Base-by-base conservation (phyloP, 2,797 vertebrate species). In the Margarornis squamiger region DNA sequence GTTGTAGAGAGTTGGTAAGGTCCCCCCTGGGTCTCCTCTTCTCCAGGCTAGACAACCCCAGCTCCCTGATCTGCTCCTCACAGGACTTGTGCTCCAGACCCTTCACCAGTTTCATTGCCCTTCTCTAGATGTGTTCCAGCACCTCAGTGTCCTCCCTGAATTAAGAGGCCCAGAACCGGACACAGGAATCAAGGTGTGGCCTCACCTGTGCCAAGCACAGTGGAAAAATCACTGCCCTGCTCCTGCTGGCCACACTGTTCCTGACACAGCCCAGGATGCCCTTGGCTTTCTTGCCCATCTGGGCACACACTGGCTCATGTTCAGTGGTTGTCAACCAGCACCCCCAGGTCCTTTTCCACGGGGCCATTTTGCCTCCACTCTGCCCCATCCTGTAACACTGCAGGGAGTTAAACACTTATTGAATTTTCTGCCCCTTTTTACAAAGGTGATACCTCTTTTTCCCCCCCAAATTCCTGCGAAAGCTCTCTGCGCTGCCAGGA, bases 221-320 rank as follows among this genome's bases (percentile, higher is more conserved):
- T 8, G 10, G n/a, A 7, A 39, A 7, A 77, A 30, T 48, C 20
- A 30, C 29, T 5, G 1, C 5, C 8, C 8, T 29, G 16, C 4
- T 61, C 46, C n/a, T 21, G 7, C 16, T 9, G 10, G 12, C 18
- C 15, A 29, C 38, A 12, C 12, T 19, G 3, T 0, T 32, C 14
- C 27, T 38, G 22, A 7, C 12, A 45, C 6, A 49, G 21, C 10
- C 6, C 32, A 36, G 17, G 2, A 11, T 5, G 14, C 10, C 10
- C 23, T 1, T 0, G 2, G 15, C 10, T 10, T 45, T 8, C 19
- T 27, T 29, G 2, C 5, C 8, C 7, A 30, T 12, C 38, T 30
- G 38, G 38, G 27, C 38, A 62, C 59, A 21, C 8, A 4, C 58
- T 39, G 36, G 26, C 26, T 61, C 26, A 20, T 38, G 12, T 39